Conservation (phyloP, 2,888 invertebrate species). For the Morpho helenor region DNA sequence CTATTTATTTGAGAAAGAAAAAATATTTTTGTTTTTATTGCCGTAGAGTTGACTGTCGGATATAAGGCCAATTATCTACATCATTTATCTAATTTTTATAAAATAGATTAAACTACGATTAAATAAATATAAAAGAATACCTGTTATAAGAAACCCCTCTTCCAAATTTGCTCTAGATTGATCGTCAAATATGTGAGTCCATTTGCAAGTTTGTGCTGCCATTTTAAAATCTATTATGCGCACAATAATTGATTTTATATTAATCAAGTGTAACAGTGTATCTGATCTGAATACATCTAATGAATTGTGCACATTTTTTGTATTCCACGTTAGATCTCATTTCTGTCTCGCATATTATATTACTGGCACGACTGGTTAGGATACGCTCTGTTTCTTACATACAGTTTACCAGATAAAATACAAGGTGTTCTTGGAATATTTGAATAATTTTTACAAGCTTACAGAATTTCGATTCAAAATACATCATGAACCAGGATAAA, state of each 20-base stretch:
- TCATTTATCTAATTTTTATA: no score
- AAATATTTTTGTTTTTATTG: neutral
- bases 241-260: neutral
- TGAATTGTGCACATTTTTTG: slow-evolving; percentile 20
- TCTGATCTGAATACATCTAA: slow-evolving; percentile 16
- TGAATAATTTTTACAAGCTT: slow-evolving; percentile 4
- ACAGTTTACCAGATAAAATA: slow-evolving; percentile 29
- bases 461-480: no score
- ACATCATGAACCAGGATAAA: no score
- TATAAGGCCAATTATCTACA: no score
- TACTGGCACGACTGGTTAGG: slow-evolving; percentile 37
- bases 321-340: slow-evolving; percentile 20
- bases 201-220: slow-evolving; percentile 34
- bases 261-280: slow-evolving; percentile 14
- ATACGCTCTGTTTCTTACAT: slow-evolving; percentile 46
- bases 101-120: no score
- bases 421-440: slow-evolving; percentile 23
- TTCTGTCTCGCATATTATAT: slow-evolving; percentile 40
- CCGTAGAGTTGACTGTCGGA: no score
- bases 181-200: slow-evolving; percentile 44
- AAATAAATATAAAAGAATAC: slow-evolving; percentile 29
- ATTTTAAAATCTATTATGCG: slow-evolving; percentile 4
- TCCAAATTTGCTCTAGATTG: slow-evolving; percentile 36
- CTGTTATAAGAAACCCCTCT: slow-evolving; percentile 40
- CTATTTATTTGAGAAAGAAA: neutral